Evolutionary conservation across 2,797 vertebrate genomes (phyloP).

Genomic region (Tiaroga cobitis): DNA sequence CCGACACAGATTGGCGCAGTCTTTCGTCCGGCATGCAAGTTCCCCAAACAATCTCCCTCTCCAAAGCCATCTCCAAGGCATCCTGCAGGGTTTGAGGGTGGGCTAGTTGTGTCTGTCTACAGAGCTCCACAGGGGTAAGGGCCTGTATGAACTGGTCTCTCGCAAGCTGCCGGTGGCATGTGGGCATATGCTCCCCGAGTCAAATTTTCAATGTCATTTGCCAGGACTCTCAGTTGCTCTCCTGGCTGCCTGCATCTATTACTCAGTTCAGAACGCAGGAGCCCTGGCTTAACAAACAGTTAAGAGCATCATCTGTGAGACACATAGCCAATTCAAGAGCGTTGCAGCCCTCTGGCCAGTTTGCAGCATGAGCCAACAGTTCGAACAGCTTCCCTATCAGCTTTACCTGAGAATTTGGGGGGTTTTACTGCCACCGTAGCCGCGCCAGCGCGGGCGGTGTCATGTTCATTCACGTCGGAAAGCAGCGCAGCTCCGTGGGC

Average conservation of each 20-base stretch:
- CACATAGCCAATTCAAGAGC: conserved; percentile 4
- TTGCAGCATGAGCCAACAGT: neutral
- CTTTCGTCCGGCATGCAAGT: too few relatives aligned
- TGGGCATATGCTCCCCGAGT: too few relatives aligned
- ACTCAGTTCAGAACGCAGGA: conserved; percentile 5
- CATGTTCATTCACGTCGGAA: too few relatives aligned
- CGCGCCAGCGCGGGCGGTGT: too few relatives aligned
- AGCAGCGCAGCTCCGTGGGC: neutral
- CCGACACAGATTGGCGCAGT: too few relatives aligned
- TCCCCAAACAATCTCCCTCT: neutral
- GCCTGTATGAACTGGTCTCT: neutral
- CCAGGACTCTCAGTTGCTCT: too few relatives aligned
- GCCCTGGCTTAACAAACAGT: conserved; percentile 25
- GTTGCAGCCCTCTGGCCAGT: too few relatives aligned
- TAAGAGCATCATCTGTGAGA: conserved; percentile 26
- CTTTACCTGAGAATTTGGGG: conserved; percentile 12
- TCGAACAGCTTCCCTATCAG: conserved; percentile 14
- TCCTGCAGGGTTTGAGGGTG: neutral
- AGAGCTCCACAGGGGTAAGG: neutral
- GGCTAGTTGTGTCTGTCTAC: neutral
- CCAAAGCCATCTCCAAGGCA: neutral
- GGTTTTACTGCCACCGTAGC: neutral
- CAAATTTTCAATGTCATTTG: too few relatives aligned
- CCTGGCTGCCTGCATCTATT: neutral
- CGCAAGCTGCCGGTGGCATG: neutral